Evolutionary conservation across 2,113 vertebrate species (phyloP), one percentile per base, ranked within the genome.

Genomic region (Sturnira hondurensis): DNA sequence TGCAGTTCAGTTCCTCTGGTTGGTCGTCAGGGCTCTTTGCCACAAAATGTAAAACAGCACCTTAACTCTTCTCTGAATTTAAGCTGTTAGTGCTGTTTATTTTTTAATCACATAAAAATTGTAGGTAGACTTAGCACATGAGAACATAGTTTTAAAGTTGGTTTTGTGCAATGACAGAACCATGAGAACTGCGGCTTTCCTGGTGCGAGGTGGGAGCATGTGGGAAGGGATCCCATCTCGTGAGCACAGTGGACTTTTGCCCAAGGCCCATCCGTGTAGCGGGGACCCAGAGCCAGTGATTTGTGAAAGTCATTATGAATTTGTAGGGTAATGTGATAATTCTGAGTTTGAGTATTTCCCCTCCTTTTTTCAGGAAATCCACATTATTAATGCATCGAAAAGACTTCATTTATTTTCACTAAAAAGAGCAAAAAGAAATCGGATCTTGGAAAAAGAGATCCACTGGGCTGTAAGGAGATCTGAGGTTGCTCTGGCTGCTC

Each of bases 191-290:
- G 0, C 2, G 0, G 13, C 31, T 65, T 70, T n/a, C 31, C 41
- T 2, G 2, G 4, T 3, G 20, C 9, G 0, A 15, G 1, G 11
- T 12, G 50, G n/a, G 41, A 10, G 13, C 4, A 0, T 2, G 24
- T 7, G 68, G 85, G 24, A 10, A 2, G 17, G 0, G 11, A 13
- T 4, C 6, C n/a, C 11, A 4, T 50, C 65, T 0, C 11, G 43
- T 1, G 5, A 7, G 17, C n/a, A 1, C 5, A 4, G 4, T 19
- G 10, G 14, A 8, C 58, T 50, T 68, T 43, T 45, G 19, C 54
- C 50, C 31, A 16, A 50, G 70, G n/a, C 22, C 0, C 11, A 31
- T 41, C 76, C 28, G 0, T 14, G 56, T 31, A 0, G 1, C 1
- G 43, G 22, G 33, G 26, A 16, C 63, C 41, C 54, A n/a, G 38